Base-by-base conservation (phyloP, 2,113 vertebrate species). In the Toxotes jaculatrix region DNA sequence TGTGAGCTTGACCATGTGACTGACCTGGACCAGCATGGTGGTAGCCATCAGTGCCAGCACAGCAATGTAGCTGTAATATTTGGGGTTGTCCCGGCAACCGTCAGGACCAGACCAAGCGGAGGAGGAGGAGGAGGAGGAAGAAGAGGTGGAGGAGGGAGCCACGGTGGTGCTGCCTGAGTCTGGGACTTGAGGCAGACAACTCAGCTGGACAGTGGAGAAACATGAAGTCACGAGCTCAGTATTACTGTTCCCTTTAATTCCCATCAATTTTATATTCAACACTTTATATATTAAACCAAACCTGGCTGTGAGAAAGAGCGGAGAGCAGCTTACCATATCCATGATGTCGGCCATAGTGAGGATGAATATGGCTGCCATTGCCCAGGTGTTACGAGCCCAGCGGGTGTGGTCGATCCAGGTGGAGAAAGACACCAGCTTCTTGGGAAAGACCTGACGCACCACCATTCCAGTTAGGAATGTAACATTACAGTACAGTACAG, bases 11-110 rank as follows among this genome's bases (percentile, higher is more conserved):
- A 99, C 98, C 98, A 99, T 99, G 95, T 99, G 98, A 94, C 98
- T 99, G 94, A 99, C 98, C 90, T 99, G 98, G 75, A 99, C 98
- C 93, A 99, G 93, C 98, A 99, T 99, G 91, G 97, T 97, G 88
- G 96, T 97, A 79, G 97, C 97, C 47, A 98, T 96, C 62, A 99
- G 95, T 0, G 97, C 96, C 82, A 99, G 88, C 40, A 98, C 94
- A 0, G 97, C 95, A 0, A 98, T 94, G 63, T 96, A 98, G 93
- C 92, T 98, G 95, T 97, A 99, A 82, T 99, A 99, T 85, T 98
- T 97, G 64, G 97, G 97, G 89, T 98, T 97, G 61, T 96, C 95
- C 45, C 91, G 27, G 3, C 97, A 99, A 76, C 95, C 89, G 0
- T 91, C 82, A 0, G 74, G 67, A 43, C 55, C 74, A 5, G 74